Evolutionary conservation across 2,113 vertebrate species (phyloP).

Genomic region (Leuciscus idus): DNA sequence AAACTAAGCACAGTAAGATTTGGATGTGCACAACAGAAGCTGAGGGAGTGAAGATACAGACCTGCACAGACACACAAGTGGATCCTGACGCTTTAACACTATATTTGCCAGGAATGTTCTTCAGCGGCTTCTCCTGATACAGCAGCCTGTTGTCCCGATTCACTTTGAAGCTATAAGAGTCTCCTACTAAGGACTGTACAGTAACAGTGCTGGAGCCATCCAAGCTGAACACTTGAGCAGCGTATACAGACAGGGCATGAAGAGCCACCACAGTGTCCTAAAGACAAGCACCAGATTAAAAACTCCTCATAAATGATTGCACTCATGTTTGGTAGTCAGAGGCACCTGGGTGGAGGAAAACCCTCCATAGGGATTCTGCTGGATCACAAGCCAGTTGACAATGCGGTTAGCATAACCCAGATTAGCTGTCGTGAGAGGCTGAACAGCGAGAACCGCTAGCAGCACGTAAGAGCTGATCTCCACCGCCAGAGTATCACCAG

Average conservation of each 20-base stretch:
- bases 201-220: conserved; percentile 62
- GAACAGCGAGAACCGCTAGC: conserved; percentile 54
- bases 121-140: conserved; percentile 76
- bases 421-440: conserved; percentile 51
- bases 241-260: conserved; percentile 69
- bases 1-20: not conserved
- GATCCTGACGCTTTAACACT: conserved; percentile 62
- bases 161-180: conserved; percentile 72
- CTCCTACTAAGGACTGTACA: conserved; percentile 52
- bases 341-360: conserved; percentile 79
- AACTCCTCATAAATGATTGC: not conserved
- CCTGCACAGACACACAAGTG: conserved; percentile 77
- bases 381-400: conserved; percentile 70
- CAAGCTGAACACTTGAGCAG: conserved; percentile 62
- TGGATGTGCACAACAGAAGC: not conserved
- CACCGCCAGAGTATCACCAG: conserved; percentile 62
- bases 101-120: conserved; percentile 72
- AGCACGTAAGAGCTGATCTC: conserved; percentile 58
- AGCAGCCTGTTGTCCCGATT: conserved; percentile 69
- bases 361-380: conserved; percentile 77
- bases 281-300: not conserved
- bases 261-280: conserved; percentile 76
- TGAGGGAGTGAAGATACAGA: conserved; percentile 55
- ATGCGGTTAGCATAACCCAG: conserved; percentile 65
- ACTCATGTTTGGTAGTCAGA: not conserved